These are phyloP conservation scores for Pelosia muscerda DNA, from an alignment of 2,888 invertebrate species.

Conservation along the genomic window DNA sequence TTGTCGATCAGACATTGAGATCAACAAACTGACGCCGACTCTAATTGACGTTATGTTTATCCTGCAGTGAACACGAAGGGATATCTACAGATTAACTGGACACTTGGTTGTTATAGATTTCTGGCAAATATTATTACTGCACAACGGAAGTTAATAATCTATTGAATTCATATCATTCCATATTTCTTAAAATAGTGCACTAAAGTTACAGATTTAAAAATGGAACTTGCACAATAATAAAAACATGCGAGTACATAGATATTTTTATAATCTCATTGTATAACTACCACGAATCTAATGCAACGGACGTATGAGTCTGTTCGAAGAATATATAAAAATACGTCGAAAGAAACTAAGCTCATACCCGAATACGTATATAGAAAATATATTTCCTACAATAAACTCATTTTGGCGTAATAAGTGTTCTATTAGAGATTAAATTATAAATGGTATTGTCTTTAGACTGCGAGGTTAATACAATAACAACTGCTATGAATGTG, in stretches of 20 bases:
- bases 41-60: conserved; percentile 43
- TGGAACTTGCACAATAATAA: not conserved
- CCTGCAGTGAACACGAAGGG: conserved; percentile 24
- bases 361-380: not conserved
- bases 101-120: not conserved
- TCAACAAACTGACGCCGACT: conserved; percentile 39
- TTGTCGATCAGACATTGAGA: conserved; percentile 49
- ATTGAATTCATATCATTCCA: not conserved
- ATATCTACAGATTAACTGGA: conserved; percentile 22
- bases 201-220: not conserved
- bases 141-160: not conserved
- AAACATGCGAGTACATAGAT: not conserved
- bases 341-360: not conserved
- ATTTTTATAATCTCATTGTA: not conserved
- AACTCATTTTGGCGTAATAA: conserved; percentile 1
- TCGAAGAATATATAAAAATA: conserved; percentile 2
- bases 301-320: not conserved
- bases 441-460: not conserved
- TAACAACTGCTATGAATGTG: not conserved
- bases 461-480: not conserved
- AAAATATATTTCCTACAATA: not conserved
- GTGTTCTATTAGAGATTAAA: not conserved
- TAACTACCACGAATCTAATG: not conserved
- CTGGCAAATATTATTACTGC: not conserved
- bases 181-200: not conserved